Evolutionary conservation across 2,797 vertebrate species (phyloP).

Genomic region (Sylvia borin): DNA sequence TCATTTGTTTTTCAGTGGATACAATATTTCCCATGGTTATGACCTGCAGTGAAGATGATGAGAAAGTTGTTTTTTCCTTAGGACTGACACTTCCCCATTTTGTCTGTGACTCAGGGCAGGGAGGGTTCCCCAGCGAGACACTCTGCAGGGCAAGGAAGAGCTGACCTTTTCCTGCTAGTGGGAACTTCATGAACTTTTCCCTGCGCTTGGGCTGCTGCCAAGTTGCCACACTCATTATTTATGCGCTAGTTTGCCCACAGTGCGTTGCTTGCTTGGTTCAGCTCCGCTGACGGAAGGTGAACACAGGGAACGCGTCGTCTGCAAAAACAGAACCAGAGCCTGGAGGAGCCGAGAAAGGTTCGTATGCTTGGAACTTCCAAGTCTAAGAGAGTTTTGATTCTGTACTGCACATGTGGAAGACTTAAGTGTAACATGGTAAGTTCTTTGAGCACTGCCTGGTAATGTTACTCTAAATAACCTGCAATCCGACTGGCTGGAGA

Average conservation of each 20-base stretch:
- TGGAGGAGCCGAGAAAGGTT: not conserved
- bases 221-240: not conserved
- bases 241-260: not conserved
- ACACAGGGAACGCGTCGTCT: rapidly evolving
- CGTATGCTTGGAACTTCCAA: not conserved
- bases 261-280: not conserved
- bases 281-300: rapidly evolving
- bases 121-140: not conserved
- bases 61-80: not conserved
- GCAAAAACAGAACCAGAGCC: not conserved
- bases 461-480: slow-evolving; percentile 64
- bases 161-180: not conserved
- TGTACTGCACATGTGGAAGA: not conserved
- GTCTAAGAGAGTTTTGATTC: not conserved
- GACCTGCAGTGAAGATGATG: not conserved
- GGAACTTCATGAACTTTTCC: not conserved
- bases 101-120: not conserved
- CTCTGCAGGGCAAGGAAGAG: not conserved
- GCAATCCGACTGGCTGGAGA: not conserved
- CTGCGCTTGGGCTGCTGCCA: not conserved
- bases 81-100: not conserved
- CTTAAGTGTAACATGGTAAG: not conserved
- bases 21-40: not conserved
- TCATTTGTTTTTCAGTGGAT: not conserved
- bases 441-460: not conserved